These are phyloP conservation scores for Holocentrus rufus DNA, from an alignment of 2,797 vertebrate genomes.

Conservation along the genomic window DNA sequence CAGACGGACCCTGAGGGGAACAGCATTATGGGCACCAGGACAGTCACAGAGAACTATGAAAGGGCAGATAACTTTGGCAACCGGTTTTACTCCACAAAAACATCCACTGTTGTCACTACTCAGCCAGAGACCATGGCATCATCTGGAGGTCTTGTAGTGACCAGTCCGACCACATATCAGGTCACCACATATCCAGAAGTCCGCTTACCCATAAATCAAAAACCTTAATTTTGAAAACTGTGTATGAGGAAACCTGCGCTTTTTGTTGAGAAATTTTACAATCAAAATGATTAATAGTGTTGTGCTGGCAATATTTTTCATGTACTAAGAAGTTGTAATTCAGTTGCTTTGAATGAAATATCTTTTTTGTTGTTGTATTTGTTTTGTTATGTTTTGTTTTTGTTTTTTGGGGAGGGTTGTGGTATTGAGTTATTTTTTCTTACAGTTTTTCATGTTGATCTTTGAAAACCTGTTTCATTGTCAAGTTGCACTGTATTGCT, in stretches of 20 bases:
- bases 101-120: constrained; percentile 83
- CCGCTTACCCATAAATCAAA: constrained; percentile 69
- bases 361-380: neutral
- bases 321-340: constrained; percentile 18
- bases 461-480: constrained; percentile 19
- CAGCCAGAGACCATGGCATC: constrained; percentile 80
- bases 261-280: neutral
- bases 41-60: constrained; percentile 85
- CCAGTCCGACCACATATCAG: constrained; percentile 72
- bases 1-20: constrained; percentile 79
- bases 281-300: neutral
- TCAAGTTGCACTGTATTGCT: constrained; percentile 6
- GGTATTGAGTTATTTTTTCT: constrained; percentile 30
- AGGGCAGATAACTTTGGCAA: constrained; percentile 84
- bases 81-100: constrained; percentile 81
- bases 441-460: constrained; percentile 2
- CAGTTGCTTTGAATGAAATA: neutral
- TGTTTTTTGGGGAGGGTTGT: no score
- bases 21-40: constrained; percentile 78
- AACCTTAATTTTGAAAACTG: constrained; percentile 57
- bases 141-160: constrained; percentile 62
- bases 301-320: constrained; percentile 3
- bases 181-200: constrained; percentile 80
- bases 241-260: constrained; percentile 2
- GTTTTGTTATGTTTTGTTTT: no score